Evolutionary conservation across 2,888 invertebrate species (phyloP), one percentile per base, ranked within the genome.

Genomic region (Mesoligia furuncula): DNA sequence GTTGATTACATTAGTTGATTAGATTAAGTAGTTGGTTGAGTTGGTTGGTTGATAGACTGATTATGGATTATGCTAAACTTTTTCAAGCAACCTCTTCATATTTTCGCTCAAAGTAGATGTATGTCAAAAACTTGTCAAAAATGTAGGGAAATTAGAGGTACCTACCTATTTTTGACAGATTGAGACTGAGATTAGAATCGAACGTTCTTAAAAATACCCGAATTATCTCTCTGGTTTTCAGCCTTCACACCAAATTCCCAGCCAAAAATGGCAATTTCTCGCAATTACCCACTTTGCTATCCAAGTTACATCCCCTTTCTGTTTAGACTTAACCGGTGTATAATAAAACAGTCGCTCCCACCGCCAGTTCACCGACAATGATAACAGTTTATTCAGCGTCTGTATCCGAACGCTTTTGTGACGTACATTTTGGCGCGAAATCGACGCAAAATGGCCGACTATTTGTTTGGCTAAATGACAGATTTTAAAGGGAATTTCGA

Each of bases 391-490:
- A 96, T 95, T 92, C 94, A 89, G 82, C 79, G 85, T 85, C 85
- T 85, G 87, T 85, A 88, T 88, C 89, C 86, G 85, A 90, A 91
- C 90, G 86, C 87, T 91, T 90, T 90, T 88, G 93, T 93, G 93
- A 93, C 93, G 92, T 93, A 93, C 93, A 94, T 94, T 95, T 93
- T 91, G 92, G 93, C 93, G 93, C 91, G 92, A 92, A 92, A 90
- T 84, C 85, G 79, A 82, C 83, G 82, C 89, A 88, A 91, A 91
- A 93, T 93, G 91, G 93, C 90, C 71, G 85, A 66, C 85, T 79
- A 92, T 91, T 92, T 91, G 90, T 90, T 77, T 90, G 81, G 75
- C 77, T 85, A 82, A 87, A 84, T 86, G 83, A 80, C 77, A 75
- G 67, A 77, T 79, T 83, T 75, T 66, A 72, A 73, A 69, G 64